phyloP scores from a whole-genome alignment of 2,888 invertebrate species.

The Cybosia mesomella region DNA sequence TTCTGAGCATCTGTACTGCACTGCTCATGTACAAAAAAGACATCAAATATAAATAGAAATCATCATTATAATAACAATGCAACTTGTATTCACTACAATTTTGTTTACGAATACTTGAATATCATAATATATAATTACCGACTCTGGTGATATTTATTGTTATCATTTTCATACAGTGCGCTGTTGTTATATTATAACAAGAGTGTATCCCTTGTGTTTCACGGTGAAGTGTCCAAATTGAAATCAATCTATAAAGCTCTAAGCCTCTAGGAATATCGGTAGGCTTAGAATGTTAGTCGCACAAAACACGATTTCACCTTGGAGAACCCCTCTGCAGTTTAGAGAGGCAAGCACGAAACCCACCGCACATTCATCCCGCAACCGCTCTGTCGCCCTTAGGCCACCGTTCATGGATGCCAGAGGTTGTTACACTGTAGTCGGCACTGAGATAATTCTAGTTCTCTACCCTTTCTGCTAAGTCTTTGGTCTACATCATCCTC shows the following conservation, averaged over 20 bases:
- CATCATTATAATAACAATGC: neutral
- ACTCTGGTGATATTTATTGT: neutral
- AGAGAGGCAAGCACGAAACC: neutral
- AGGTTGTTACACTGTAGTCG: no score
- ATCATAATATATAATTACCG: neutral
- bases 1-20: neutral
- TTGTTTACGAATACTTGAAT: conserved; percentile 9
- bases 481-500: no score
- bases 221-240: neutral
- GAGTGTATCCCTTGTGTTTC: neutral
- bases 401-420: no score
- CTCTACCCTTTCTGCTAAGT: no score
- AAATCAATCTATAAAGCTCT: neutral
- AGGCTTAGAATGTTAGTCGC: neutral
- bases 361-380: neutral
- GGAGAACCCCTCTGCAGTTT: neutral
- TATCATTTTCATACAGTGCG: neutral
- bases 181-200: neutral
- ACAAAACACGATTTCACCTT: neutral
- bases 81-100: no score
- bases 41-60: neutral
- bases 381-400: no score
- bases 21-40: neutral
- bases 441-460: no score
- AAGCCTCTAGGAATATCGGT: neutral